Conservation (phyloP, 2,888 invertebrate species). For the Sesia bembeciformis region DNA sequence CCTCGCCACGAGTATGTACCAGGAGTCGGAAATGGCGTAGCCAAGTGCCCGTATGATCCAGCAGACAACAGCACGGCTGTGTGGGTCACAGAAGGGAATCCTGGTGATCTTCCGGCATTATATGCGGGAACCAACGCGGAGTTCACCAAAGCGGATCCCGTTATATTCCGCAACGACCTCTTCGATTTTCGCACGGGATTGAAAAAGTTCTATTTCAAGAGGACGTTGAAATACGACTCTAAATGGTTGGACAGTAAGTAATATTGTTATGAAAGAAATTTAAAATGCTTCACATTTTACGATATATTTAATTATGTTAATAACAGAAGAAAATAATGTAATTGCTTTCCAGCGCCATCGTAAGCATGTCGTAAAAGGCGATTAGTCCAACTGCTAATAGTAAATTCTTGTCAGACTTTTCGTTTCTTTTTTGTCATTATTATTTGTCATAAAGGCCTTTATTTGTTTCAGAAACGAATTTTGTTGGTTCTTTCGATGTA, state of each 20-base stretch:
- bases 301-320: too few relatives aligned
- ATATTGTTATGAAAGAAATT: neutral
- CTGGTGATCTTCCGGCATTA: slow-evolving; percentile 77
- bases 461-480: slow-evolving; percentile 78
- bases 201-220: slow-evolving; percentile 76
- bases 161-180: slow-evolving; percentile 81
- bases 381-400: too few relatives aligned
- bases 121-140: slow-evolving; percentile 85
- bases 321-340: neutral
- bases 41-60: slow-evolving; percentile 83
- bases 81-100: slow-evolving; percentile 80
- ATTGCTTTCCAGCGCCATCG: neutral
- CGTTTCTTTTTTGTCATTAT: too few relatives aligned
- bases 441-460: neutral
- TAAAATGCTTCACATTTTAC: neutral
- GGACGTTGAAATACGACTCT: slow-evolving; percentile 80
- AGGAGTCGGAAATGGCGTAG: slow-evolving; percentile 79
- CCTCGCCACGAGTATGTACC: slow-evolving; percentile 76
- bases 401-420: too few relatives aligned
- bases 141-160: slow-evolving; percentile 81
- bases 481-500: slow-evolving; percentile 81
- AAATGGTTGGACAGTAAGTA: slow-evolving; percentile 84
- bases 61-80: slow-evolving; percentile 83
- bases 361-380: too few relatives aligned
- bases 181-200: slow-evolving; percentile 75